Evolutionary conservation across 1,140 invertebrate genomes (phyloP), one percentile per base, ranked within the genome.

Genomic region (Lethrus apterus): DNA sequence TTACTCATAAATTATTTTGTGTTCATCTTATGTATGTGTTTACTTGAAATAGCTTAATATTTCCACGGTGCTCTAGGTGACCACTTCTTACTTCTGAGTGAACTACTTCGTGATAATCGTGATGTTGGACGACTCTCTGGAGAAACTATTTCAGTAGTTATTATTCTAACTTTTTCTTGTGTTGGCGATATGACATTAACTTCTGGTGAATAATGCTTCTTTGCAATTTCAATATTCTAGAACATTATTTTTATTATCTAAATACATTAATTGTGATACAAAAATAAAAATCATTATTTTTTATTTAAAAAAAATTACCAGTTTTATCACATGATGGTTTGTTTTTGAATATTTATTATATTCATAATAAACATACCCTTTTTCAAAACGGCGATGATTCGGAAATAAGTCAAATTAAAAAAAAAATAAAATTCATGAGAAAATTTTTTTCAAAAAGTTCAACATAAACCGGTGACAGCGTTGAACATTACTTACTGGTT

Each of bases 91-190:
- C 3, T 3, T 14, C 23, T 26, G 5, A 21, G 4, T 29, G 23
- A 29, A 14, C 14, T n/a, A 7, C 21, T 5, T 13, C 40, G 2
- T 2, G 26, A 9, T 9, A 29, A 5, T 17, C 23, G 13, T 14
- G 40, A 17, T 9, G 19, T 18, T n/a, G 35, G 20, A 5, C 35
- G 2, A 9, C 20, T 38, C 8, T 29, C 24, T 9, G 40, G 21
- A 5, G 23, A 31, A 5, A 21, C n/a, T 5, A 29, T 26, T 31
- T 29, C 40, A 30, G 9, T 11, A 4, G 17, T 14, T 21, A 42
- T 29, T 11, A 42, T 42, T 26, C 14, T 26, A 17, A 42, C 24
- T 30, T 29, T 42, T 14, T 42, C 18, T 31, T 42, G 40, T 8
- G 26, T 31, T 2, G 40, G 40, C 3, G 40, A 42, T 3, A 21